Evolutionary conservation across 2,888 invertebrate species (phyloP).

Genomic region (Aproaerema taeniolella): DNA sequence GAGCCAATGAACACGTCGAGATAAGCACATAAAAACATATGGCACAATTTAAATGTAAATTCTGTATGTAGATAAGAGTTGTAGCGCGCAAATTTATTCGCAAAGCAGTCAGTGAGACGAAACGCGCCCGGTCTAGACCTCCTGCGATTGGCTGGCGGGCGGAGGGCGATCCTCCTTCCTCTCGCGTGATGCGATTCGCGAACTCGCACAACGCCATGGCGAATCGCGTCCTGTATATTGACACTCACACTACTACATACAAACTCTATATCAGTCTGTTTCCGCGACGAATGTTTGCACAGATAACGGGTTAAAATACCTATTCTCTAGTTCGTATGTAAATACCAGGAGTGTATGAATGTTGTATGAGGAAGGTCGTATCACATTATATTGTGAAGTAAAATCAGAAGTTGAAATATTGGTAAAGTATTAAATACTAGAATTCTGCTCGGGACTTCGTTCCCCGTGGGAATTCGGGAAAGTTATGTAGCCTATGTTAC

Average conservation of each 20-base stretch:
- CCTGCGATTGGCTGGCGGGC: constrained; percentile 55
- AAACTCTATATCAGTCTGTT: constrained; percentile 22
- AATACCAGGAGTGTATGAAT: constrained; percentile 39
- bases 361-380: constrained; percentile 17
- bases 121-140: constrained; percentile 42
- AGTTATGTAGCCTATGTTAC: too few relatives aligned
- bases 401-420: background rate
- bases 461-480: too few relatives aligned
- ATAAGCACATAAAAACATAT: background rate
- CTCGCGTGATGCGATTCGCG: constrained; percentile 70
- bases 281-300: constrained; percentile 20
- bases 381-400: background rate
- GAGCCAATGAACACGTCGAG: background rate
- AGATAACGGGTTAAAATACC: constrained; percentile 22
- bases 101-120: constrained; percentile 45
- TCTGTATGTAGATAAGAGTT: constrained; percentile 16
- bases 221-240: constrained; percentile 49
- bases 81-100: constrained; percentile 62
- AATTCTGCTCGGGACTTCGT: too few relatives aligned
- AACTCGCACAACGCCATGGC: constrained; percentile 44
- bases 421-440: too few relatives aligned
- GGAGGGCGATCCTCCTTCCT: constrained; percentile 74
- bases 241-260: constrained; percentile 26
- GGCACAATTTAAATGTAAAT: background rate
- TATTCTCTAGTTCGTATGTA: constrained; percentile 1